A percentile compares a stretch with the other conserved stretches of the same genome.
phyloP scores from a whole-genome alignment of 2,888 invertebrate species.

The Dynastes maya region DNA sequence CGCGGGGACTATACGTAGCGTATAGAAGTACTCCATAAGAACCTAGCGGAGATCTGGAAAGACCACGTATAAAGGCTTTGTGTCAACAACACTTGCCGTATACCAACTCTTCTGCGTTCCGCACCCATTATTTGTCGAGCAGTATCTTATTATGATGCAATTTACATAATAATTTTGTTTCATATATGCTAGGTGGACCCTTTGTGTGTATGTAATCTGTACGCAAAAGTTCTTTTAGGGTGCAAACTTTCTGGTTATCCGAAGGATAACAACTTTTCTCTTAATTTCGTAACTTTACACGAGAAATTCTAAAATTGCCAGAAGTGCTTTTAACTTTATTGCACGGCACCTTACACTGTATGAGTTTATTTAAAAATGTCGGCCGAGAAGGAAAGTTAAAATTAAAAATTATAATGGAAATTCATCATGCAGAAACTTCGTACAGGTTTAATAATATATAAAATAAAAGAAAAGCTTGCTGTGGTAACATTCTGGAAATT shows the following conservation, averaged over 20 bases:
- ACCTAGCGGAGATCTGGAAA: neutral
- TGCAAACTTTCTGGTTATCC: slow-evolving; percentile 28
- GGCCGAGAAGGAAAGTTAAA: neutral
- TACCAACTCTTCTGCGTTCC: neutral
- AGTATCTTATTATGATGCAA: slow-evolving; percentile 31
- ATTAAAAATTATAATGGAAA: slow-evolving; percentile 2
- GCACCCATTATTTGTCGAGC: slow-evolving; percentile 15
- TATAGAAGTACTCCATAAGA: too few relatives aligned
- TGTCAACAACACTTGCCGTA: slow-evolving; percentile 13
- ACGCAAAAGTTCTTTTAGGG: slow-evolving; percentile 23
- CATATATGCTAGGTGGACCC: slow-evolving; percentile 13
- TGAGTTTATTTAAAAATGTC: slow-evolving; percentile 1
- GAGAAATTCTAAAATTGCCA: slow-evolving; percentile 10
- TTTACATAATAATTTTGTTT: slow-evolving; percentile 30
- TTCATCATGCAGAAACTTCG: neutral
- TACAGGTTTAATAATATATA: too few relatives aligned
- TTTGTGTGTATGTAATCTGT: neutral
- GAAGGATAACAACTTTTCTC: slow-evolving; percentile 31
- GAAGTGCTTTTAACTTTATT: slow-evolving; percentile 13
- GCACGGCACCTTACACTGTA: neutral
- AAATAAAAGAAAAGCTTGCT: too few relatives aligned
- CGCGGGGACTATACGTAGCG: too few relatives aligned
- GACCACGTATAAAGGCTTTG: slow-evolving; percentile 4
- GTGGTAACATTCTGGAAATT: neutral
- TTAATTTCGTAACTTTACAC: slow-evolving; percentile 25